Conservation (phyloP, 2,888 invertebrate genomes). For the Scrobipalpa costella region DNA sequence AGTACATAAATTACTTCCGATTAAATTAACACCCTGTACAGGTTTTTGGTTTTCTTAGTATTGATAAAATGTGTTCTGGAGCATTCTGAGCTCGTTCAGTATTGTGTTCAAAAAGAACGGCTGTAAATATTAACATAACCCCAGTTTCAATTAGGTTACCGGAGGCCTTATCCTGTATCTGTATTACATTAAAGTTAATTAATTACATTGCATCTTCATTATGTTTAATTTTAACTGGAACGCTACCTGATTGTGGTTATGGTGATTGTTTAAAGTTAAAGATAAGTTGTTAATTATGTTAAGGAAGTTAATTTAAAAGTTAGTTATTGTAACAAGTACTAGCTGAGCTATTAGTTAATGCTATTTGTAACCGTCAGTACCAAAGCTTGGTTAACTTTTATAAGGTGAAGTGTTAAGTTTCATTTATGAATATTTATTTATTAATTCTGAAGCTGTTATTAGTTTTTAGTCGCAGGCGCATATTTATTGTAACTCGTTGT, state of each 20-base stretch:
- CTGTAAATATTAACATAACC: background rate
- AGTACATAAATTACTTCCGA: too few relatives aligned
- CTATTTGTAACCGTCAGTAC: constrained; percentile 24
- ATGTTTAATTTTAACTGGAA: constrained; percentile 9
- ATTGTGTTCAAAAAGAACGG: background rate
- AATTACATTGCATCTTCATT: background rate
- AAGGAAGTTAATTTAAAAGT: background rate
- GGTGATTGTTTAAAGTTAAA: background rate
- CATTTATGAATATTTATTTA: constrained; percentile 32
- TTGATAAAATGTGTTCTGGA: background rate
- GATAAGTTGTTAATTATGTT: constrained; percentile 18
- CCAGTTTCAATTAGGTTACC: background rate
- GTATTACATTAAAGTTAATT: constrained; percentile 1
- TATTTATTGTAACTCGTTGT: constrained; percentile 28
- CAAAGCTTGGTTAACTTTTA: constrained; percentile 31
- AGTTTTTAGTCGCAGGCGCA: constrained; percentile 17
- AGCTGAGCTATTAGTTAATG: constrained; percentile 11
- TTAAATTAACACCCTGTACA: too few relatives aligned
- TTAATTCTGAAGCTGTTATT: constrained; percentile 30
- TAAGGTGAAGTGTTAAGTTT: constrained; percentile 31
- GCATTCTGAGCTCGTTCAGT: background rate
- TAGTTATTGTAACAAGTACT: background rate
- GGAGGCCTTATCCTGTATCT: background rate
- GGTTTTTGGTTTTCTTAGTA: background rate
- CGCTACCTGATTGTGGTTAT: constrained; percentile 5